Conservation (phyloP, 2,113 vertebrate species). For the Pipra filicauda region DNA sequence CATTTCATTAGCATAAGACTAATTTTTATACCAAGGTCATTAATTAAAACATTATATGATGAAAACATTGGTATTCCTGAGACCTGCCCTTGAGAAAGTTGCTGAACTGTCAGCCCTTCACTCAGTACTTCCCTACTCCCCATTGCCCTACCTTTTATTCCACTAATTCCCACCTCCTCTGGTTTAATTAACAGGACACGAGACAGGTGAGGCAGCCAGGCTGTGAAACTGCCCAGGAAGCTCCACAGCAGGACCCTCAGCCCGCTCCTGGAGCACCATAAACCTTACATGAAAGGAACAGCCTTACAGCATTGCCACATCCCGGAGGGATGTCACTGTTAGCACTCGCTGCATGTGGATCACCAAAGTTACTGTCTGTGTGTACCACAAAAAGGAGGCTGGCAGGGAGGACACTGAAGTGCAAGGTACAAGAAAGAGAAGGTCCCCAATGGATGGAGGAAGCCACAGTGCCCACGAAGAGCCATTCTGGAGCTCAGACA, state of each 20-base stretch:
- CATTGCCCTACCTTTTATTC: neutral
- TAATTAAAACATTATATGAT: slow-evolving; percentile 25
- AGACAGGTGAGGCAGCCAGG: neutral
- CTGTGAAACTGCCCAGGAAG: neutral
- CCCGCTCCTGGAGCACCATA: neutral
- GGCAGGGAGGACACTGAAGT: neutral
- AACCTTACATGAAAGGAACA: neutral
- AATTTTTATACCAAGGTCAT: slow-evolving; percentile 13
- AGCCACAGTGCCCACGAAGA: neutral
- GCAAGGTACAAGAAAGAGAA: neutral
- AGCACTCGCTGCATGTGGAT: neutral
- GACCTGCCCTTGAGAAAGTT: neutral
- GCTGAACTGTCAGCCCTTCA: neutral
- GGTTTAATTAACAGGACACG: neutral
- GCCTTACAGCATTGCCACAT: neutral
- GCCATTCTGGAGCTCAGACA: neutral
- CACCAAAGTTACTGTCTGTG: neutral
- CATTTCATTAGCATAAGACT: slow-evolving; percentile 21
- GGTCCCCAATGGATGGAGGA: neutral
- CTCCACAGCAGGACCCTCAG: neutral
- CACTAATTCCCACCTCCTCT: neutral
- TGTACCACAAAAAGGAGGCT: neutral
- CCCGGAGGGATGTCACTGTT: neutral
- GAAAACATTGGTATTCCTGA: neutral
- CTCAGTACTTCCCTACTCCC: neutral